Base-by-base conservation (phyloP, 64 coral and sea anemone genomes). In the Trachythela sp. region DNA sequence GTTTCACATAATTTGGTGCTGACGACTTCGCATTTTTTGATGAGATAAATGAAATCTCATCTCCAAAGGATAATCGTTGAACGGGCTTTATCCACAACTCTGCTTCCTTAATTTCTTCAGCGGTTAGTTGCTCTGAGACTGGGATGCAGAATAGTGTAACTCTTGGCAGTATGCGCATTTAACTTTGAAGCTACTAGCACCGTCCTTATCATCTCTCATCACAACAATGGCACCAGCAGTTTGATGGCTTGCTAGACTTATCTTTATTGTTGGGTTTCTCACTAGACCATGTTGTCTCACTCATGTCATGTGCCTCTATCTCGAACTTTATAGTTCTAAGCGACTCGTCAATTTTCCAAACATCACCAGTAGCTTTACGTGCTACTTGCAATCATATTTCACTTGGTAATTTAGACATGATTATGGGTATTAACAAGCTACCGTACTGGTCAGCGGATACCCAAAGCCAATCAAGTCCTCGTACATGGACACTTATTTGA, bases 81-180 rank as follows among this genome's bases (percentile, higher is more conserved):
- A 72, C 68, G 26, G 68, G 29, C 68, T 26, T 72, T 72, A 72
- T 72, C 68, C 68, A 72, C 9, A 35, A 72, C 68, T 72, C n/a
- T 10, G 68, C 68, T 72, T 72, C 68, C 26, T 72, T 72, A 26
- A 72, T 72, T 72, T 72, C 68, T 35, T 72, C 68, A 72, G 68
- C 68, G 29, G 68, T 35, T 72, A 72, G 29, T 26, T 1, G 1
- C 9, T 35, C 24, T 6, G 1, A 1, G 68, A 72, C 68, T 72
- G 33, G 10, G 91, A 92, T 70, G 91, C 77, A 48, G 91, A 88
- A n/a, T 88, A 92, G 83, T 92, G 91, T 39, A 58, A 39, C 31
- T 84, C 91, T 77, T 85, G 83, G 83, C 91, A 92, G 84, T 88
- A 92, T 43, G 43, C 86, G 37, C 91, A 92, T 48, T 48, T 45